These are phyloP conservation scores for Corythornis vintsioides DNA, from an alignment of 2,113 vertebrate species.

Conservation along the genomic window DNA sequence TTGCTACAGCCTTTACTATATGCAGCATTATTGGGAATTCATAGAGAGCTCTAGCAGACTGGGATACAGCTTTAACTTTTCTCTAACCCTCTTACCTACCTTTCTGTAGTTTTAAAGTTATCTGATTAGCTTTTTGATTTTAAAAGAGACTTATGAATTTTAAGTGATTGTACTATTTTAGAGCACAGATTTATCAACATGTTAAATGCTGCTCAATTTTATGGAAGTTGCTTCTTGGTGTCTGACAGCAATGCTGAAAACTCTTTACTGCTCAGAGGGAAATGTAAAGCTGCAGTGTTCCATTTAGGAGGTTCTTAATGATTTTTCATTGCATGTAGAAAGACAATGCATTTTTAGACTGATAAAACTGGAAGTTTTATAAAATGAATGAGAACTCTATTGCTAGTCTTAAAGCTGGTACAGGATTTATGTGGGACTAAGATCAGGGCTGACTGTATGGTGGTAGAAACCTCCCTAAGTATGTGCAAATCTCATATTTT, in stretches of 20 bases:
- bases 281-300: background rate
- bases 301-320: background rate
- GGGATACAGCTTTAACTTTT: background rate
- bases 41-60: background rate
- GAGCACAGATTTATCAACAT: background rate
- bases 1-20: background rate
- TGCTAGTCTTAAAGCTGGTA: background rate
- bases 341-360: background rate
- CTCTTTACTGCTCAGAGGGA: background rate
- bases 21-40: background rate
- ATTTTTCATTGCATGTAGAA: background rate
- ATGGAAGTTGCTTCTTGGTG: background rate
- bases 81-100: background rate
- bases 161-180: background rate
- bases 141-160: background rate
- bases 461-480: background rate
- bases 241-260: background rate
- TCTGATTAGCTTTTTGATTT: background rate
- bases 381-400: background rate
- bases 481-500: background rate
- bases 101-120: background rate
- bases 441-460: background rate
- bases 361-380: background rate
- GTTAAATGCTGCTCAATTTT: background rate
- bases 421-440: background rate